Evolutionary conservation across 2,797 vertebrate genomes (phyloP).

Genomic region (Pangasius macronema): DNA sequence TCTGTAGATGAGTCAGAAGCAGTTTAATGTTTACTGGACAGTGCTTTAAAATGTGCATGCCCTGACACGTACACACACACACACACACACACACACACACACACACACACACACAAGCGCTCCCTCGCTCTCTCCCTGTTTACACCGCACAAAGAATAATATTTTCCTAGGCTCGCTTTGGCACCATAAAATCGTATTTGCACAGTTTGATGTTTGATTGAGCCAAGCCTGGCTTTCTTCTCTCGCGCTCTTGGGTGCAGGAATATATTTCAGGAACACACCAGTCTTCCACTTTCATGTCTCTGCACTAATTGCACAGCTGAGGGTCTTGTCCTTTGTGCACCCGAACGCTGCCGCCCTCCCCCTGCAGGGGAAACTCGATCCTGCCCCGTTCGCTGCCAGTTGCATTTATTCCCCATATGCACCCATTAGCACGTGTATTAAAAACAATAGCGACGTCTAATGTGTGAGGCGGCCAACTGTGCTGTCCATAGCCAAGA

Average conservation of each 20-base stretch:
- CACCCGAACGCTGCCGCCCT: slow-evolving; percentile 11
- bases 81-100: not conserved
- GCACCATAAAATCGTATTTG: slow-evolving; percentile 65
- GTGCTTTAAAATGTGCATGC: slow-evolving; percentile 36
- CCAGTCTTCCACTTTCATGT: slow-evolving; percentile 60
- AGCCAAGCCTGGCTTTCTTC: slow-evolving; percentile 56
- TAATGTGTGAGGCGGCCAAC: slow-evolving; percentile 28
- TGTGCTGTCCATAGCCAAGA: slow-evolving; percentile 8
- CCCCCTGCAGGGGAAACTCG: slow-evolving; percentile 46
- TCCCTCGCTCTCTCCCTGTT: slow-evolving; percentile 44
- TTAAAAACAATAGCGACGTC: slow-evolving; percentile 64
- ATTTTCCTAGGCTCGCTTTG: slow-evolving; percentile 65
- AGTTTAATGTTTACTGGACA: slow-evolving; percentile 13
- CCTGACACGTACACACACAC: slow-evolving; percentile 11
- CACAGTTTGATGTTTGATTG: slow-evolving; percentile 60
- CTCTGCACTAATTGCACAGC: slow-evolving; percentile 62
- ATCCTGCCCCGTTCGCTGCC: slow-evolving; percentile 44
- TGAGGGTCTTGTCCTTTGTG: slow-evolving; percentile 60
- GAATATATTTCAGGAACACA: slow-evolving; percentile 49
- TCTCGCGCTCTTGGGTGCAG: slow-evolving; percentile 37
- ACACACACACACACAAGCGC: slow-evolving; percentile 5
- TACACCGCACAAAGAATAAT: slow-evolving; percentile 65
- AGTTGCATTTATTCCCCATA: slow-evolving; percentile 54
- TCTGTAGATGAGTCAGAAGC: slow-evolving; percentile 15
- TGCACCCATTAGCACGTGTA: slow-evolving; percentile 66